Conservation (phyloP, 2,113 vertebrate species). For the Solea senegalensis region DNA sequence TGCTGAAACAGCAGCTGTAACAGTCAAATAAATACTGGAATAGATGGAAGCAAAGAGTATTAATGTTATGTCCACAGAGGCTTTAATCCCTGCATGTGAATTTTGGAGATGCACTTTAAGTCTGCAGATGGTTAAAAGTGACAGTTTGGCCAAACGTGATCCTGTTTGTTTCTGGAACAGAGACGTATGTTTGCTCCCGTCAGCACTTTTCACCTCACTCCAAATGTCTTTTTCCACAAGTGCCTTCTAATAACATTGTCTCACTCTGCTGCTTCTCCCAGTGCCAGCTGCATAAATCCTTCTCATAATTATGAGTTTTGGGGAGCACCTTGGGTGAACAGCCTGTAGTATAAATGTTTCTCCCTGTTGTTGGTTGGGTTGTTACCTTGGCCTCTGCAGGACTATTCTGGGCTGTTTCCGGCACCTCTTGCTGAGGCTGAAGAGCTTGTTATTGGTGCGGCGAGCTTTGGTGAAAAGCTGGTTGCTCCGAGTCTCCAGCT, state of each 20-base stretch:
- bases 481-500: conserved; percentile 76
- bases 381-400: conserved; percentile 81
- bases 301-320: conserved; percentile 71
- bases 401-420: conserved; percentile 80
- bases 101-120: conserved; percentile 13
- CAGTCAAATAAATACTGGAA: conserved; percentile 19
- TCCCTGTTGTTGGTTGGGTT: conserved; percentile 2
- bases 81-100: conserved; percentile 2
- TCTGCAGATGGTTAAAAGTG: conserved; percentile 2
- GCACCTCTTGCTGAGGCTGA: conserved; percentile 84
- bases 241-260: conserved; percentile 68
- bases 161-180: conserved; percentile 30
- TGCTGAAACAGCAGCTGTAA: conserved; percentile 45
- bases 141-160: conserved; percentile 30
- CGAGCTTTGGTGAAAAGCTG: conserved; percentile 78
- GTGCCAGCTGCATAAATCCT: conserved; percentile 58
- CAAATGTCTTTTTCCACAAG: conserved; percentile 44
- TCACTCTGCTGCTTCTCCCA: conserved; percentile 48
- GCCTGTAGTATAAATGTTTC: conserved; percentile 47
- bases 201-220: conserved; percentile 67
- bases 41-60: conserved; percentile 10
- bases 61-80: not conserved
- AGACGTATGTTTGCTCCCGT: conserved; percentile 45
- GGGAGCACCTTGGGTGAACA: conserved; percentile 57
- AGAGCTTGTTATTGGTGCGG: conserved; percentile 81